Percentiles rank a stretch among this genome's conserved stretches.
Conservation (phyloP, 2,113 vertebrate species). For the Corynorhinus townsendii region DNA sequence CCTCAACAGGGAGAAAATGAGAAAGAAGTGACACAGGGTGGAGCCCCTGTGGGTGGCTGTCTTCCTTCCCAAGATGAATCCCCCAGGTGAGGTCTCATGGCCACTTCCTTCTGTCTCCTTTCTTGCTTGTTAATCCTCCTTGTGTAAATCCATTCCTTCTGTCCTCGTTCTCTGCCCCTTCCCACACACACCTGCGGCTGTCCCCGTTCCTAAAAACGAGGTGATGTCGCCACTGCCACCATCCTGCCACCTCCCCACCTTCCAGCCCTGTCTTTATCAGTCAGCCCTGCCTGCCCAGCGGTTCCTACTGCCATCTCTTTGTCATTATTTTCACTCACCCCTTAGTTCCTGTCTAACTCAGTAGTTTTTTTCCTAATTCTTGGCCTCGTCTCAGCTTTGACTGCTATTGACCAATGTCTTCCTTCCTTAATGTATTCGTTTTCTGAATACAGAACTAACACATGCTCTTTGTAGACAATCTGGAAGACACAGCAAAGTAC, state of each 20-base stretch:
- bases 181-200: not conserved
- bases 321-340: too few relatives aligned
- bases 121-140: not conserved
- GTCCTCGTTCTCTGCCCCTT: not conserved
- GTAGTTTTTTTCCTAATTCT: not conserved
- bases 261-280: not conserved
- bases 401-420: not conserved
- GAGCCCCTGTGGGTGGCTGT: not conserved
- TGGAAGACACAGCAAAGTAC: not conserved
- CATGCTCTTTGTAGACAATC: not conserved
- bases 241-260: not conserved
- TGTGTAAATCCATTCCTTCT: not conserved
- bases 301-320: rapidly evolving
- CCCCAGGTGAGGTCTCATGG: not conserved
- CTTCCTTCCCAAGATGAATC: not conserved
- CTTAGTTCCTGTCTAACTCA: not conserved
- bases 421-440: not conserved
- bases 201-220: not conserved
- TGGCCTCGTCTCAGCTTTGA: not conserved
- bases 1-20: not conserved
- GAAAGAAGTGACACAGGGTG: not conserved
- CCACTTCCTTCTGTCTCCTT: not conserved
- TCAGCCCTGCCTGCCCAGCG: not conserved
- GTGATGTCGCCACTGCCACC: not conserved
- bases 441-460: not conserved